Evolutionary conservation across 2,113 vertebrate species (phyloP).

Genomic region (Pomatostomus ruficeps): DNA sequence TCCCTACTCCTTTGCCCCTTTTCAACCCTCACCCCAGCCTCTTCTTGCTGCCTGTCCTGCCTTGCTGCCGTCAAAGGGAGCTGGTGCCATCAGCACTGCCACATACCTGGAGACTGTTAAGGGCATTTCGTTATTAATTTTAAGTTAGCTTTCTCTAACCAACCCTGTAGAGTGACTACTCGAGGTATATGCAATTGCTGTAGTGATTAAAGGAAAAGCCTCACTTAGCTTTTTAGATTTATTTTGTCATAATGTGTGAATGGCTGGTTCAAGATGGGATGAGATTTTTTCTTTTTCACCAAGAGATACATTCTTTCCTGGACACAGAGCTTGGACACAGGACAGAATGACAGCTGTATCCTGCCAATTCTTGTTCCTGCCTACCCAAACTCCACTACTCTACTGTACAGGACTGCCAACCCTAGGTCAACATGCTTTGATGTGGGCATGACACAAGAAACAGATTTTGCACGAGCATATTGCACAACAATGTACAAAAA

Average conservation of each 20-base stretch:
- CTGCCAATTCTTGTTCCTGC: background rate
- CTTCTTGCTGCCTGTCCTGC: background rate
- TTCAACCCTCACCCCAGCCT: background rate
- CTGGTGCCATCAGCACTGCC: background rate
- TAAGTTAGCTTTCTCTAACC: background rate
- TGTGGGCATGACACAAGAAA: background rate
- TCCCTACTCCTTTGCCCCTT: background rate
- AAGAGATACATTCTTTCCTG: background rate
- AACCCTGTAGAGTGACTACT: background rate
- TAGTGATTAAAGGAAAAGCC: background rate
- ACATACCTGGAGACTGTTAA: background rate
- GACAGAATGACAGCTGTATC: background rate
- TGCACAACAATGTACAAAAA: background rate
- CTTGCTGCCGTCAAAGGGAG: background rate
- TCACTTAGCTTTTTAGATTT: background rate
- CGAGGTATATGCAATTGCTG: fast-evolving
- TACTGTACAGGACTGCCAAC: background rate
- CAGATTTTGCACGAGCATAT: background rate
- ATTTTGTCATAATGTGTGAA: background rate
- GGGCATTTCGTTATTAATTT: background rate
- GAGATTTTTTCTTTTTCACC: background rate
- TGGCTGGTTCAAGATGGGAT: background rate
- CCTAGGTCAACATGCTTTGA: fast-evolving
- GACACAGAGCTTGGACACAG: background rate
- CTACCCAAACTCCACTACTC: background rate